These are phyloP conservation scores for Caiman crocodilus DNA, from an alignment of 2,797 vertebrate species.

Conservation along the genomic window DNA sequence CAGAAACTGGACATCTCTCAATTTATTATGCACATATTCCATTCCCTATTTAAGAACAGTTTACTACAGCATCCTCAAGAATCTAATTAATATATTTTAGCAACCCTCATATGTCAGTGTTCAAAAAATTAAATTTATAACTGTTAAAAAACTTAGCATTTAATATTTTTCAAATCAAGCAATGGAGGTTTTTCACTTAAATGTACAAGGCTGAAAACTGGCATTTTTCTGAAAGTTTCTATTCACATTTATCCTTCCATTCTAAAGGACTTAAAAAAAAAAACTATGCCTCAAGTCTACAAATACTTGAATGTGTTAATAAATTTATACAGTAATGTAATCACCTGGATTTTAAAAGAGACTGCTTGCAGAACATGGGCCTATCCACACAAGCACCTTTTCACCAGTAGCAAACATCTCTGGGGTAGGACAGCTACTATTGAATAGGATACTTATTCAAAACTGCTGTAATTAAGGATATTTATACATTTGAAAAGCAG, in stretches of 20 bases:
- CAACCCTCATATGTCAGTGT: not conserved
- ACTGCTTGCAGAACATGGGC: not conserved
- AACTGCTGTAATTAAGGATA: not conserved
- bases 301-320: not conserved
- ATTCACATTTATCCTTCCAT: not conserved
- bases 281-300: not conserved
- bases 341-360: not conserved
- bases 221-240: not conserved
- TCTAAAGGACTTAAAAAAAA: not conserved
- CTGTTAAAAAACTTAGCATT: not conserved
- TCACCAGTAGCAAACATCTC: not conserved
- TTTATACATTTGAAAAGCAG: not conserved
- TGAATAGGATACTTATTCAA: not conserved
- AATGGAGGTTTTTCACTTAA: not conserved
- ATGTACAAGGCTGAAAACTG: not conserved
- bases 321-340: not conserved
- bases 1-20: accelerated
- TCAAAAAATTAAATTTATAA: not conserved
- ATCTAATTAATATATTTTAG: not conserved
- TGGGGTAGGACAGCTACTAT: not conserved
- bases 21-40: not conserved
- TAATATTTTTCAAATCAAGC: not conserved
- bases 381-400: not conserved
- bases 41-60: not conserved
- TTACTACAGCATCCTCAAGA: not conserved